These are phyloP conservation scores for Poicephalus meyeri DNA, from an alignment of 2,113 vertebrate genomes.

Conservation along the genomic window DNA sequence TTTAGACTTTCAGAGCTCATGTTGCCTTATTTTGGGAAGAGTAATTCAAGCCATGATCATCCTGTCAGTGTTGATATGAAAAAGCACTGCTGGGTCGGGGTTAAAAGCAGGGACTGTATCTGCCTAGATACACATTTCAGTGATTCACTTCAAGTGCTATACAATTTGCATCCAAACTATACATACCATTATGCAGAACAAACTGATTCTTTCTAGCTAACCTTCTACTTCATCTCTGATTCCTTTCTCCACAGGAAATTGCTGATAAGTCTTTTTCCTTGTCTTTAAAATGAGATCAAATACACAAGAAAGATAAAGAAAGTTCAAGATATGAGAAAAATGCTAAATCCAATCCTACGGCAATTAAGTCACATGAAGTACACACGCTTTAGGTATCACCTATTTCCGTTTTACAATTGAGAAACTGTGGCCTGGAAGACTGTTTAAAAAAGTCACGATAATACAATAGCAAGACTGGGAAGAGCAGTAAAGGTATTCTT, in stretches of 20 bases:
- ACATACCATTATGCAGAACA: background rate
- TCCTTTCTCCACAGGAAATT: background rate
- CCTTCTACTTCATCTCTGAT: background rate
- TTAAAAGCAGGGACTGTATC: slow-evolving; percentile 14
- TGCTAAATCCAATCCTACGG: background rate
- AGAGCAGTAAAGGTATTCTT: background rate
- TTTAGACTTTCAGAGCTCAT: background rate
- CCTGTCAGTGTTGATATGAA: background rate
- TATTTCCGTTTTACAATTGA: background rate
- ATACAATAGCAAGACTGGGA: background rate
- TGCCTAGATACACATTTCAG: slow-evolving; percentile 1
- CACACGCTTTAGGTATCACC: background rate
- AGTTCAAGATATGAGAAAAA: background rate
- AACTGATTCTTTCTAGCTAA: slow-evolving; percentile 13
- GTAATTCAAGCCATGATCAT: background rate
- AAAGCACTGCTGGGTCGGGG: background rate
- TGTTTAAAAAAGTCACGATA: background rate
- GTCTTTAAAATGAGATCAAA: background rate
- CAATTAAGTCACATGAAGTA: background rate
- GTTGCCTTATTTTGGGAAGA: background rate
- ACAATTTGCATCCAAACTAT: background rate
- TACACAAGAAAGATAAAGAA: background rate
- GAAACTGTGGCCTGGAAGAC: background rate
- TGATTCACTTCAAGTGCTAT: background rate
- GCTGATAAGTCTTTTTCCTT: background rate